Base-by-base conservation (phyloP, 2,113 vertebrate genomes). In the Strix aluco region DNA sequence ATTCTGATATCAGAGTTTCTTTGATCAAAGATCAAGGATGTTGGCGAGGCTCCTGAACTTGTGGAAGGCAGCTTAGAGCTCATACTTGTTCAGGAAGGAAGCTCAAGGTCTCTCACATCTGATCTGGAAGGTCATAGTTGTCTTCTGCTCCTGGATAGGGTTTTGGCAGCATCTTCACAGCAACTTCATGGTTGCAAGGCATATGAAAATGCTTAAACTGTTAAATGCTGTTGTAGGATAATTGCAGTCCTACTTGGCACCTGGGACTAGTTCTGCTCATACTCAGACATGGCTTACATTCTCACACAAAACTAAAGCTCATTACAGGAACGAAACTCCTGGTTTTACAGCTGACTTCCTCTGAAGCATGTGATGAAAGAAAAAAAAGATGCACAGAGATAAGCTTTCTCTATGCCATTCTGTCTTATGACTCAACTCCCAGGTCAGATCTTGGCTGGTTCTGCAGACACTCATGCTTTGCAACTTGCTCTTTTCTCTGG, bases 331-430 rank as follows among this genome's bases (percentile, higher is more conserved):
- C 0, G 0, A 92, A 93, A 88, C 59, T 92, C 40, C 71, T 62
- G 75, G 58, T 81, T 88, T 95, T 92, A 91, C 92, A 95, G 91
- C 86, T 92, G 75, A 81, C 77, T 96, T 92, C 80, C 80, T 61
- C 81, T 78, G 91, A 81, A 96, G 86, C 94, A 96, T 91, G 88
- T 95, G 91, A 94, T 58, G 36, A 75, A 92, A 80, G n/a, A 58
- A 42, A 84, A 78, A 89, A 77, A 46, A 59, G 13, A 72, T 79
- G 38, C 23, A 61, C 5, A 44, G 79, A 91, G 88, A 94, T 80
- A 81, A 94, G 75, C 77, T 78, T 72, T 66, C 36, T 91, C 8
- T 66, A 1, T 81, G 69, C 59, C 27, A 5, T 17, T 66, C 6
- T 66, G 81, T 67, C 94, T 95, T 95, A 91, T 97, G 96, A 95